A percentile compares a stretch with the other conserved stretches of the same genome.
Conservation (phyloP, 2,888 invertebrate species). For the Eulithis testata region DNA sequence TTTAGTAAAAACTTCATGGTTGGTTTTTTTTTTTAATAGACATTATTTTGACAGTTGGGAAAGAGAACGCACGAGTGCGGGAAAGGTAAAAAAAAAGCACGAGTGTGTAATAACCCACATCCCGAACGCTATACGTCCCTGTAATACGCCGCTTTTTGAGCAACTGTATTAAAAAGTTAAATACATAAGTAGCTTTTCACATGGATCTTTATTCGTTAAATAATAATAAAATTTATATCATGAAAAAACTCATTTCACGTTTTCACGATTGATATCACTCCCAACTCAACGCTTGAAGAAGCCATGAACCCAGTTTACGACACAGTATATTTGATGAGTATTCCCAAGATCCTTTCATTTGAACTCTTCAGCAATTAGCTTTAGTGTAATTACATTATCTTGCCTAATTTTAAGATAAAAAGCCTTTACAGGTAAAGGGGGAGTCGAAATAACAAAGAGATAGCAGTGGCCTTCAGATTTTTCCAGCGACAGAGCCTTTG, state of each 20-base stretch:
- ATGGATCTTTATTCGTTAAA: too few species aligned
- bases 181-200: too few species aligned
- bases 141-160: too few species aligned
- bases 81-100: too few species aligned
- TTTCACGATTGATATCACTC: slow-evolving; percentile 12
- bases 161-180: too few species aligned
- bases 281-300: slow-evolving; percentile 19
- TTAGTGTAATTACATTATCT: slow-evolving; percentile 38
- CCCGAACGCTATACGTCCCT: too few species aligned
- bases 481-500: neutral
- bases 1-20: too few species aligned
- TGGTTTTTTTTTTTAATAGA: too few species aligned
- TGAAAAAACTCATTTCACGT: slow-evolving; percentile 10
- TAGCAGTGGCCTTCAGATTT: slow-evolving; percentile 8
- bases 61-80: too few species aligned
- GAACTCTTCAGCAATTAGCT: slow-evolving; percentile 36
- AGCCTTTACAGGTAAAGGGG: slow-evolving; percentile 27
- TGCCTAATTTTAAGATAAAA: slow-evolving; percentile 35
- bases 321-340: slow-evolving; percentile 33
- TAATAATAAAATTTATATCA: too few species aligned
- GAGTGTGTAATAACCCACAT: too few species aligned
- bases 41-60: too few species aligned
- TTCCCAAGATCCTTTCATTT: slow-evolving; percentile 37
- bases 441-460: slow-evolving; percentile 13
- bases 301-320: slow-evolving; percentile 36